Conservation (phyloP, 2,888 invertebrate genomes). For the Atethmia centrago region DNA sequence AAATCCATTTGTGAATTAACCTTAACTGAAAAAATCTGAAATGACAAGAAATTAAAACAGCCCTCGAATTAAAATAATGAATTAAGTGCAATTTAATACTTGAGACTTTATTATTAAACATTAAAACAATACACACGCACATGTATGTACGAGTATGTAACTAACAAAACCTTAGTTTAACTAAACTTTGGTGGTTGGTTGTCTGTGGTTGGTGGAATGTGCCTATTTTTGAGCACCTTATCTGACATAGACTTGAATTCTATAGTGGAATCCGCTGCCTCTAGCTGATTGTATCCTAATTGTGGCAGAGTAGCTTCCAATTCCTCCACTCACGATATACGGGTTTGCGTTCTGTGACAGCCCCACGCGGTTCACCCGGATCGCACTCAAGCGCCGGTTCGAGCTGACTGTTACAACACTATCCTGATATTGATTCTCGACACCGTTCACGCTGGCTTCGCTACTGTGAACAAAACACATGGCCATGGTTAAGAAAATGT, state of each 20-base stretch:
- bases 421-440: background rate
- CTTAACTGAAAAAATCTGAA: too few relatives aligned
- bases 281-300: slow-evolving; percentile 32
- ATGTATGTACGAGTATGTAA: too few relatives aligned
- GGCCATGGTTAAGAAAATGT: background rate
- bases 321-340: slow-evolving; percentile 20
- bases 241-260: slow-evolving; percentile 11
- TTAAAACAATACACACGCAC: too few relatives aligned
- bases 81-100: too few relatives aligned
- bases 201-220: too few relatives aligned
- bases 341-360: slow-evolving; percentile 21
- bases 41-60: too few relatives aligned
- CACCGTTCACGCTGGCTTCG: background rate
- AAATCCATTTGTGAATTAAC: too few relatives aligned
- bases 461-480: slow-evolving; percentile 14
- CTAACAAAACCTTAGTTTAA: too few relatives aligned
- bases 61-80: too few relatives aligned
- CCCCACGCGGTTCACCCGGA: slow-evolving; percentile 24
- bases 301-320: slow-evolving; percentile 12
- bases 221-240: background rate
- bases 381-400: slow-evolving; percentile 10
- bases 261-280: slow-evolving; percentile 26
- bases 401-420: background rate
- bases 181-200: too few relatives aligned
- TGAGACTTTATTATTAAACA: too few relatives aligned